Evolutionary conservation across 2,888 invertebrate genomes (phyloP), one percentile per base, ranked within the genome.

Genomic region (Drosophila cognata): DNA sequence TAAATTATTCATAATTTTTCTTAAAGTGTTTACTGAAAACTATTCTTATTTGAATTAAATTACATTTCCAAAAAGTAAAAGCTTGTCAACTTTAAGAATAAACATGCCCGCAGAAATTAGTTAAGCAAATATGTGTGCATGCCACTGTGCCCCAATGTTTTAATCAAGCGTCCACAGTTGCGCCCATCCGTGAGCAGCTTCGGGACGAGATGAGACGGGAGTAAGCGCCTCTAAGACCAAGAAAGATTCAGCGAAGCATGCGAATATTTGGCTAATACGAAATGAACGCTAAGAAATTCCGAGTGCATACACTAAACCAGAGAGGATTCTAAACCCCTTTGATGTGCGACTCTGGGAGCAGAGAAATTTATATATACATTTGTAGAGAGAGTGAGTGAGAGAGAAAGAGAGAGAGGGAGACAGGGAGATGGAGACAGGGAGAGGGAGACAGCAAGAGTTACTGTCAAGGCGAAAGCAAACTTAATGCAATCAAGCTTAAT

Each of bases 401-500:
- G 3, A 13, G 43, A 13, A 21, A 11, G 21, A 21, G 16, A 8
- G 13, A 16, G 21, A 43, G 36, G 21, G 1, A 21, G 1, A 16
- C 4, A 46, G 1, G 4, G 46, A 6, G n/a, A 3, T 1, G 4
- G 46, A 6, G n/a, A 3, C 21, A 21, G 43, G 21, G 6, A 4
- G 46, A 25, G 46, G 16, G 46, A 16, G 46, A 16, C 7, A 16
- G 46, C 46, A 46, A 21, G 43, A 61, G 52, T 43, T 71, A 29
- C 69, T 51, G 70, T 43, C 67, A 71, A 74, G 84, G 64, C 84
- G 59, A 86, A 86, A 83, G 88, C 76, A 90, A 86, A 90, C 90
- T 79, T 90, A 90, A 87, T 90, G 90, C 88, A 89, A 87, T 89
- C 88, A 87, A 73, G 89, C 84, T 77, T 82, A 87, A 89, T 84